Base-by-base conservation (phyloP, 1,140 invertebrate genomes). In the Lanistes nyassanus region DNA sequence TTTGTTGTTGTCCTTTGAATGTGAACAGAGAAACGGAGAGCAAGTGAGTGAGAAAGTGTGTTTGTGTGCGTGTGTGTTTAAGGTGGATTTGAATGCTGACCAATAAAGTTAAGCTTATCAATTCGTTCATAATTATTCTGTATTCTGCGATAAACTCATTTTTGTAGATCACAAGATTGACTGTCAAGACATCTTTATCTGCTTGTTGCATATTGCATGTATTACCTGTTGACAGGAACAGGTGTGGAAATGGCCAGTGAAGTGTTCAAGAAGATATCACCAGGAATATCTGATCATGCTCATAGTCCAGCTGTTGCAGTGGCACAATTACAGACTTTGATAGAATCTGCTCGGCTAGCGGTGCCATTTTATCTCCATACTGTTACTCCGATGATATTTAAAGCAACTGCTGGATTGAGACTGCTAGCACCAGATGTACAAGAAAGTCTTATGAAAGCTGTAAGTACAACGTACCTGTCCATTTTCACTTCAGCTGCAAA, bases 321-420 rank as follows among this genome's bases (percentile, higher is more conserved):
- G 0, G 91, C 93, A 65, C 94, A 92, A 80, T 92, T 98, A 36
- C 89, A 92, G 64, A 88, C 91, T 37, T 86, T 98, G 67, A 83
- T 98, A 64, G 91, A 93, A n/a, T 92, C 93, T 77, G 96, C 96
- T 0, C 93, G 94, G 81, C 87, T 90, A 31, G 92, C 93, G 75
- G 93, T 98, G 80, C 96, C 97, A 9, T 76, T 91, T 77, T 89
- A 92, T 51, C 91, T 93, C 84, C 94, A 95, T 92, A 83, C 86
- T 3, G 88, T 90, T 16, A 97, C 97, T 0, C 94, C 95, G 0
- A 83, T 98, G 11, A 92, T 93, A 16, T 91, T 98, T 66, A 90
- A 90, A 74, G 92, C 92, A 1, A 99, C 98, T 0, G 97, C 97
- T 65, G 98, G 97, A 3, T 90, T 99, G 2, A 87, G 97, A 51